phyloP scores from a whole-genome alignment of 2,888 invertebrate genomes.

The Callyntrura sp. region DNA sequence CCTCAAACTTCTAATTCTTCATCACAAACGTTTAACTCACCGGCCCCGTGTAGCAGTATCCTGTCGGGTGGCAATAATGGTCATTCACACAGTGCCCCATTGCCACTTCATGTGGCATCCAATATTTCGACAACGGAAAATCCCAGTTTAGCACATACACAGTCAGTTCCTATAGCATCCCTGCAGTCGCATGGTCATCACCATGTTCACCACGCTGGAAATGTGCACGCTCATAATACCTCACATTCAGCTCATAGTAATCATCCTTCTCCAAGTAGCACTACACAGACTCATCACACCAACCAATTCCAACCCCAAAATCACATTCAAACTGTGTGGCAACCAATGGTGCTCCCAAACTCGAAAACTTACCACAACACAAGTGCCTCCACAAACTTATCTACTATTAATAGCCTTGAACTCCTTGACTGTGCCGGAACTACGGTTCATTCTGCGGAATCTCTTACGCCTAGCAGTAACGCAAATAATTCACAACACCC shows the following conservation, averaged over 20 bases:
- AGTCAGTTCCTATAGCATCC: conserved; percentile 32
- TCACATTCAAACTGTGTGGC: conserved; percentile 67
- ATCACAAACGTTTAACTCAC: conserved; percentile 19
- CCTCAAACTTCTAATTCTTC: background rate
- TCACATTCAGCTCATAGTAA: conserved; percentile 31
- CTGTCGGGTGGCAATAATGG: background rate
- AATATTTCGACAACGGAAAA: conserved; percentile 11
- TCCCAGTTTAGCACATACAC: conserved; percentile 25
- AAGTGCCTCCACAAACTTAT: conserved; percentile 30
- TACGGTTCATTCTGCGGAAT: conserved; percentile 50
- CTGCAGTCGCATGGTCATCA: conserved; percentile 35
- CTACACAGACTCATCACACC: conserved; percentile 25
- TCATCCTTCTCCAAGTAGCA: conserved; percentile 21
- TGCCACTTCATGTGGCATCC: conserved; percentile 8
- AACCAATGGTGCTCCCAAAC: conserved; percentile 55
- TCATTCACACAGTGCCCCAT: conserved; percentile 6
- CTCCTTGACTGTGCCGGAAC: conserved; percentile 63
- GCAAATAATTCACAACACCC: conserved; percentile 47
- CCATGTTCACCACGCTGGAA: conserved; percentile 8
- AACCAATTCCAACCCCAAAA: conserved; percentile 55
- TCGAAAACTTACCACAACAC: conserved; percentile 56
- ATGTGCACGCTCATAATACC: conserved; percentile 26
- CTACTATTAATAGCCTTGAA: conserved; percentile 57
- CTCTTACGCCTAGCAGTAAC: conserved; percentile 1
- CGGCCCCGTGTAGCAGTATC: background rate